Base-by-base conservation (phyloP, 2,888 invertebrate species). In the Habroteleia sp. region DNA sequence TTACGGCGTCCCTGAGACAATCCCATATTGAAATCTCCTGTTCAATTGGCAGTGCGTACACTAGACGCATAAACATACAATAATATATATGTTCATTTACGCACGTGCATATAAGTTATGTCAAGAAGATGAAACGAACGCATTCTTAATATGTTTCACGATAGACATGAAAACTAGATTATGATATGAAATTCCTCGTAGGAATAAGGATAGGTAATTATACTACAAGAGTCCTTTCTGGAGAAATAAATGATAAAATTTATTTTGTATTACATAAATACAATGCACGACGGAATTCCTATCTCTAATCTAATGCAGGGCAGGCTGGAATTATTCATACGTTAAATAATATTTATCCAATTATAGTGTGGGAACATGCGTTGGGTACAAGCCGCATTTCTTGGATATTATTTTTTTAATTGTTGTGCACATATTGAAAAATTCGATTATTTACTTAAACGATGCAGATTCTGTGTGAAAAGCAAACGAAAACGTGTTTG, bases 21-120 rank as follows among this genome's bases (percentile, higher is more conserved):
- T 76, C 77, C 75, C 63, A 63, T 75, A 77, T 77, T 77, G 75
- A 77, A 77, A 75, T 77, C 72, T 71, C 77, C 35, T 37, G 60
- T 52, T 60, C 48, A 54, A 39, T 58, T 63, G 27, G 41, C 35
- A 23, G 52, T 73, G 73, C 65, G 60, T 66, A 41, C 10, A 46
- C 44, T 25, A 54, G 39, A 73, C 66, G 65, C 50, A 73, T 58
- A 65, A 58, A 65, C 42, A 58, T 44, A 33, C 25, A 54, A 37
- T 65, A 46, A 71, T 52, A 52, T 35, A 39, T 56, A 42, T 52
- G 4, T n/a, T n/a, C 2, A 20, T 20, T 3, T 20, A 20, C 2
- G 4, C 4, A 44, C 11, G 13, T 35, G 25, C 31, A 54, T 17
- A 48, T 16, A 7, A 39, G 41, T 41, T 56, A 31, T 14, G 27